Evolutionary conservation across 1,140 invertebrate genomes (phyloP).

Genomic region (Papilio helenus): DNA sequence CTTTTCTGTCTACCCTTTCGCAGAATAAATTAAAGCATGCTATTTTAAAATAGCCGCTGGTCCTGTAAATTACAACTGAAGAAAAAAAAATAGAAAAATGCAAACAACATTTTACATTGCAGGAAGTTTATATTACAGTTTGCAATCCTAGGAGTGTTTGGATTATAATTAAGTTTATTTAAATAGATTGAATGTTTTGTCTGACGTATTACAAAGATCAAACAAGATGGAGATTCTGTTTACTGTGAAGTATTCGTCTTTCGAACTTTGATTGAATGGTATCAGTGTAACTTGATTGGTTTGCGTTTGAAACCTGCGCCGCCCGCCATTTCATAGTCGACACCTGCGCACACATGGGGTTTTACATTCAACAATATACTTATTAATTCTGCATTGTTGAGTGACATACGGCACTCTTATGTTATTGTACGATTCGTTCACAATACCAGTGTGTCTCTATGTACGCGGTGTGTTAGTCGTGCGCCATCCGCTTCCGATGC

Average conservation of each 20-base stretch:
- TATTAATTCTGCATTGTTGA: slow-evolving; percentile 52
- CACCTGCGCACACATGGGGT: slow-evolving; percentile 52
- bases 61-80: not conserved
- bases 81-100: not conserved
- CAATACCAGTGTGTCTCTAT: slow-evolving; percentile 47
- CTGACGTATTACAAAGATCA: not conserved
- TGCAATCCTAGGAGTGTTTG: not conserved
- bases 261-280: slow-evolving; percentile 18
- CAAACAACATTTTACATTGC: not conserved
- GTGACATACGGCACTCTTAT: slow-evolving; percentile 42
- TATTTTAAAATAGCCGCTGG: not conserved
- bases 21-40: not conserved
- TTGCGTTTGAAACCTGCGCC: slow-evolving; percentile 27
- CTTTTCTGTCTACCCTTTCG: not conserved
- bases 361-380: slow-evolving; percentile 45
- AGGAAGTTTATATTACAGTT: slow-evolving; percentile 12
- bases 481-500: slow-evolving; percentile 33
- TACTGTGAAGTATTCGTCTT: slow-evolving; percentile 1
- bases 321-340: slow-evolving; percentile 19
- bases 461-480: slow-evolving; percentile 42
- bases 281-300: slow-evolving; percentile 19
- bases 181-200: slow-evolving; percentile 4
- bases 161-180: slow-evolving; percentile 5
- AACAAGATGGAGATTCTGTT: not conserved
- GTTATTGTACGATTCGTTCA: slow-evolving; percentile 42